Evolutionary conservation across 23 tunicate species (phyloP), one percentile per base, ranked within the genome.

Genomic region (Ciona savignyi): DNA sequence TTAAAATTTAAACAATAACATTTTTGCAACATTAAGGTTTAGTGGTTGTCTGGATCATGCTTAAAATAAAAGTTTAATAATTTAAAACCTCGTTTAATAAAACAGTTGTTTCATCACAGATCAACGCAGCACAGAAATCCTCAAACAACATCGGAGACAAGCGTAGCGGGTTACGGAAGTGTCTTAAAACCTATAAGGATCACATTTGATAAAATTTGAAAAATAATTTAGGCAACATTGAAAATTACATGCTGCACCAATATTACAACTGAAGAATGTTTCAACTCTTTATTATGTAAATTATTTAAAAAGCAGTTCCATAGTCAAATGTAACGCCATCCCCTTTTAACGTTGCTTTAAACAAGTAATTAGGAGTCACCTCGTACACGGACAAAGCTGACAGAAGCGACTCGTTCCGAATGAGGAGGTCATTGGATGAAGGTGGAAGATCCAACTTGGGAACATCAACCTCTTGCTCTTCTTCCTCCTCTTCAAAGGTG

Each of bases 121-220:
- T 51, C 23, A 91, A 64, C 31, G 97, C 97, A 6, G 97, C 97
- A 80, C 90, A 85, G 67, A 91, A 91, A 49, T 91, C 97, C 76
- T 91, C 97, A 77, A 91, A 85, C 28, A 91, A 34, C 75, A 91
- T 78, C 33, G 97, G 97, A n/a, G 97, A 84, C 9, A 91, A 30
- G 3, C 91, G 83, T 0, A 91, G 70, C 24, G 67, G 30, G 32
- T 78, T 79, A 24, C 97, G 86, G 74, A 89, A 89, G 69, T 89
- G 96, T 34, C 81, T 70, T 25, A 83, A 60, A 62, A 70, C 67
- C 89, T 83, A 29, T 21, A 34, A 61, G 70, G 1, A 25, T 60
- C 25, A 28, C 22, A 34, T 63, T n/a, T 4, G 28, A 9, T 21
- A 20, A 25, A 1, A 23, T 73, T 23, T 22, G 0, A 56, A 0